Evolutionary conservation across 2,888 invertebrate genomes (phyloP), one percentile per base, ranked within the genome.

Genomic region (Aphodius sticticus): DNA sequence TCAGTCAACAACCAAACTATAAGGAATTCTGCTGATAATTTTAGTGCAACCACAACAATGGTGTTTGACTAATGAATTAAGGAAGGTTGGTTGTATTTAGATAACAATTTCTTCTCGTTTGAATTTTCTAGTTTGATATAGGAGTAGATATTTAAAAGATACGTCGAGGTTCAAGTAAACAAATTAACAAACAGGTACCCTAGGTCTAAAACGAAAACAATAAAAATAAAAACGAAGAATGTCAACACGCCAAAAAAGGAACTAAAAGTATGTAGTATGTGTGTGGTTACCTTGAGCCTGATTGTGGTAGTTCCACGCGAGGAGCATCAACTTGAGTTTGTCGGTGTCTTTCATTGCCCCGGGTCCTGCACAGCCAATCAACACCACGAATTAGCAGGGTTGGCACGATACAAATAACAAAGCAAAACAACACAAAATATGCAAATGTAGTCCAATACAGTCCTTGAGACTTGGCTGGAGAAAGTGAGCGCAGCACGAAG

Each of bases 261-360:
- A 78, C 53, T 35, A 6, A 7, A 38, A 53, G 26, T 80, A 72
- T 76, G 53, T 80, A 53, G 75, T 76, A 81, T 80, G 81, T 80
- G 76, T 81, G 76, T 80, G 80, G 82, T 91, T 92, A 92, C 92
- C 92, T 93, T 92, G 93, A 86, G 91, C 90, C 89, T 95, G 95
- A 91, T 94, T 94, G 91, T 95, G 95, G 91, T 95, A 95, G 93
- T 95, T 95, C 95, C 95, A 96, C 88, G 95, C 95, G 89, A 95
- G 93, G 90, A 96, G 93, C 95, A 96, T 95, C 91, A 95, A 92
- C 92, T 95, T 95, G 91, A 96, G 92, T 92, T 95, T 95, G 92
- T 96, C 95, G 87, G 95, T 95, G 89, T 96, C 95, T 93, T 95
- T 95, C 93, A 94, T 92, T 91, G 91, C 89, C 84, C 86, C 88